Conservation (phyloP, 2,888 invertebrate genomes). For the Synanthedon formicaeformis region DNA sequence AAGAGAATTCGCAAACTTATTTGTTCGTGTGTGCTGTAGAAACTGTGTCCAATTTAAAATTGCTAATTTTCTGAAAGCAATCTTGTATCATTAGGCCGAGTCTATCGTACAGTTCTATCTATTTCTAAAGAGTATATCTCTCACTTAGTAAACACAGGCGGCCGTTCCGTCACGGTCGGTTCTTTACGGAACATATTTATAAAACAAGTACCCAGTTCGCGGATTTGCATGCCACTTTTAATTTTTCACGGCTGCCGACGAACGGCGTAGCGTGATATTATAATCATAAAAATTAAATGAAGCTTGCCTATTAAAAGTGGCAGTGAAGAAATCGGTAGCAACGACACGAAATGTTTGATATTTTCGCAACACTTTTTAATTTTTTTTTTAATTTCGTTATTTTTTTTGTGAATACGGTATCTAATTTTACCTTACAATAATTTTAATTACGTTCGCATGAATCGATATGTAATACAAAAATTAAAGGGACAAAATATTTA, state of each 20-base stretch:
- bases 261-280: not conserved
- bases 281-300: not conserved
- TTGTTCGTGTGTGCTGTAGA: not conserved
- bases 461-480: too few relatives aligned
- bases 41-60: not conserved
- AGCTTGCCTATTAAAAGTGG: not conserved
- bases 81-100: not conserved
- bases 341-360: too few relatives aligned
- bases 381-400: too few relatives aligned
- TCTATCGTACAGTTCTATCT: not conserved
- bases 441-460: too few relatives aligned
- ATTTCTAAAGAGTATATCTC: not conserved
- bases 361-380: too few relatives aligned
- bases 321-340: not conserved
- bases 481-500: too few relatives aligned
- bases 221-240: not conserved
- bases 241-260: not conserved
- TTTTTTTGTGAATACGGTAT: too few relatives aligned
- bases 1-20: too few relatives aligned
- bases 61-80: not conserved
- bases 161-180: conserved; percentile 16
- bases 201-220: conserved; percentile 7
- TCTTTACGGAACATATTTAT: conserved; percentile 11
- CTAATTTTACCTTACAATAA: too few relatives aligned
- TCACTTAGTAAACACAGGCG: not conserved